Conservation (phyloP, 1,140 invertebrate species). For the Drosophila neocordata region DNA sequence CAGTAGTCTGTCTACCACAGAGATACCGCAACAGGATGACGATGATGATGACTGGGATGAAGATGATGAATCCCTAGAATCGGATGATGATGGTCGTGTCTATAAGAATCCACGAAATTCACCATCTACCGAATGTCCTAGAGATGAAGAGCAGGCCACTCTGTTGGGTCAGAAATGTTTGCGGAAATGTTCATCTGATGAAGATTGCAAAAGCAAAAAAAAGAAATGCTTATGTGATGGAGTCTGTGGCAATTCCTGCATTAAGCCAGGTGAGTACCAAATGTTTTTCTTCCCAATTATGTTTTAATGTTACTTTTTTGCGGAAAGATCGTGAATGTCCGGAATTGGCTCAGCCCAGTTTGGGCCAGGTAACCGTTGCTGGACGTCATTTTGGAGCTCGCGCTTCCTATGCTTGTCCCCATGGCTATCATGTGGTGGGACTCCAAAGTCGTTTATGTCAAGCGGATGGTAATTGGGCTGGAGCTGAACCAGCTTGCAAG, state of each 20-base stretch:
- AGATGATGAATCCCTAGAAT: slow-evolving; percentile 84
- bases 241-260: slow-evolving; percentile 97
- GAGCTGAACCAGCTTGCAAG: slow-evolving; percentile 92
- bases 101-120: slow-evolving; percentile 96
- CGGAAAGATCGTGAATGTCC: slow-evolving; percentile 93
- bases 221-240: slow-evolving; percentile 98
- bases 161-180: slow-evolving; percentile 92
- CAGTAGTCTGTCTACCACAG: slow-evolving; percentile 58
- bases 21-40: slow-evolving; percentile 84
- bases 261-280: slow-evolving; percentile 90
- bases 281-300: not conserved
- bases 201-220: slow-evolving; percentile 98
- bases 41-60: slow-evolving; percentile 87
- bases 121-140: slow-evolving; percentile 90
- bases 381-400: slow-evolving; percentile 90
- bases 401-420: slow-evolving; percentile 93
- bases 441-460: slow-evolving; percentile 92
- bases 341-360: slow-evolving; percentile 87
- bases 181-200: slow-evolving; percentile 95
- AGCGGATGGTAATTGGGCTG: slow-evolving; percentile 96
- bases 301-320: not conserved
- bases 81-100: slow-evolving; percentile 86
- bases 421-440: slow-evolving; percentile 94
- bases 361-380: slow-evolving; percentile 88
- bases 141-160: slow-evolving; percentile 89